phyloP scores from a whole-genome alignment of 2,888 invertebrate genomes.

The Sycophila texana region DNA sequence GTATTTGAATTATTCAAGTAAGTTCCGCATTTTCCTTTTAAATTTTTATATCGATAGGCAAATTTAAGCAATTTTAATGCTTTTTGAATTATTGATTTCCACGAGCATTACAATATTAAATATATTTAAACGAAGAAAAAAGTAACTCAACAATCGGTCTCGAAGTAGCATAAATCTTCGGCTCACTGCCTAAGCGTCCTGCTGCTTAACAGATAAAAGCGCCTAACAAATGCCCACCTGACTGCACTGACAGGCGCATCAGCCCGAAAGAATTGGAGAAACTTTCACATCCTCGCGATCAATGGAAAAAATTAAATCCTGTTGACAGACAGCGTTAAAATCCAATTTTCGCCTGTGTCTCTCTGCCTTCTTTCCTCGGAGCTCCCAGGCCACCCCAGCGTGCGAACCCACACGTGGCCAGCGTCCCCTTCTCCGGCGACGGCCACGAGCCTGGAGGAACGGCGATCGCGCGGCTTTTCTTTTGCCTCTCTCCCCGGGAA shows the following conservation, averaged over 20 bases:
- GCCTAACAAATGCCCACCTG: conserved; percentile 8
- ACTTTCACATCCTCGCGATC: conserved; percentile 41
- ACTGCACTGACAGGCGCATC: conserved; percentile 7
- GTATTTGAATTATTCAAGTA: too few relatives aligned
- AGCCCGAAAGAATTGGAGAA: background rate
- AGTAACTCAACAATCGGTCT: background rate
- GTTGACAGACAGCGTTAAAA: conserved; percentile 49
- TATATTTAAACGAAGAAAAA: too few relatives aligned
- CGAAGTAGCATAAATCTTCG: background rate
- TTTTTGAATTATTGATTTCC: too few relatives aligned
- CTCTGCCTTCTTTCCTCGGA: background rate
- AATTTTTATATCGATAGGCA: background rate
- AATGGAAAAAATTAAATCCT: conserved; percentile 45
- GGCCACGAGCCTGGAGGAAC: background rate
- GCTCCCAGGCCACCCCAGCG: background rate
- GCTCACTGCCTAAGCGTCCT: background rate
- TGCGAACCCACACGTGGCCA: conserved; percentile 6
- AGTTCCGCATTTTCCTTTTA: background rate
- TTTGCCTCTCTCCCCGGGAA: background rate
- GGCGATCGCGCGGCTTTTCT: background rate
- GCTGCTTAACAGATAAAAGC: background rate
- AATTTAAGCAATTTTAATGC: conserved; percentile 43
- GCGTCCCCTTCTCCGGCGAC: background rate
- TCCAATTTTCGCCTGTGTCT: conserved; percentile 13
- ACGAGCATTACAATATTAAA: too few relatives aligned